Evolutionary conservation across 2,113 vertebrate genomes (phyloP).

Genomic region (Anarrhichthys ocellatus): DNA sequence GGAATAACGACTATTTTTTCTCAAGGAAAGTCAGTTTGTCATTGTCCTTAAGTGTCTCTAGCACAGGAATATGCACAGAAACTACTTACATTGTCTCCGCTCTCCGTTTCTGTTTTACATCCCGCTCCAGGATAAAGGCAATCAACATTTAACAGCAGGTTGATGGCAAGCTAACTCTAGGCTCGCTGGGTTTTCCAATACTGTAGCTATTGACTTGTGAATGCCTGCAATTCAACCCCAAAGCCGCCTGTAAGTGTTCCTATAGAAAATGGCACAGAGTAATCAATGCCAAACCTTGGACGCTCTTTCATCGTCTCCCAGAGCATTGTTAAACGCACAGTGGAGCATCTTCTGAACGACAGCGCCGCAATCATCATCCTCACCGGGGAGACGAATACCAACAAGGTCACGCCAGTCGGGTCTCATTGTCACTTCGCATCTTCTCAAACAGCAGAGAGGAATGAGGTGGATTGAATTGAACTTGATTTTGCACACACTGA

Average conservation of each 20-base stretch:
- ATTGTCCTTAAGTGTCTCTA: constrained; percentile 5
- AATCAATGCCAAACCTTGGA: constrained; percentile 75
- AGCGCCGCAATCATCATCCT: constrained; percentile 60
- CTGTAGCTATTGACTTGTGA: constrained; percentile 69
- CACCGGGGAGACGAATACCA: constrained; percentile 56
- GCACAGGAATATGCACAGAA: constrained; percentile 9
- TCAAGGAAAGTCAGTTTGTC: not conserved
- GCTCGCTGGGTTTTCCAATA: constrained; percentile 50
- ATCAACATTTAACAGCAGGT: constrained; percentile 60
- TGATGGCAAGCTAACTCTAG: constrained; percentile 46
- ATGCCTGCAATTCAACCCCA: constrained; percentile 71
- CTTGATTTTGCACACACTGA: constrained; percentile 52
- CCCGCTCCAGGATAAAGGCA: constrained; percentile 52
- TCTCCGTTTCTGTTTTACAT: constrained; percentile 35
- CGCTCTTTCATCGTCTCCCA: constrained; percentile 43
- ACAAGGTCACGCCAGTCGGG: constrained; percentile 39
- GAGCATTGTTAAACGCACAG: constrained; percentile 53
- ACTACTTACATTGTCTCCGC: constrained; percentile 20
- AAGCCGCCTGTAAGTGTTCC: constrained; percentile 33
- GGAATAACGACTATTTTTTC: constrained; percentile 7
- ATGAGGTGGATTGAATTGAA: constrained; percentile 49
- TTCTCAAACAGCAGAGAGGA: constrained; percentile 44
- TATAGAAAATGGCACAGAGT: constrained; percentile 27
- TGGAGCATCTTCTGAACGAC: constrained; percentile 49
- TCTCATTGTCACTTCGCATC: constrained; percentile 48